Evolutionary conservation across 2,113 vertebrate species (phyloP), one percentile per base, ranked within the genome.

Genomic region (Trinectes maculatus): DNA sequence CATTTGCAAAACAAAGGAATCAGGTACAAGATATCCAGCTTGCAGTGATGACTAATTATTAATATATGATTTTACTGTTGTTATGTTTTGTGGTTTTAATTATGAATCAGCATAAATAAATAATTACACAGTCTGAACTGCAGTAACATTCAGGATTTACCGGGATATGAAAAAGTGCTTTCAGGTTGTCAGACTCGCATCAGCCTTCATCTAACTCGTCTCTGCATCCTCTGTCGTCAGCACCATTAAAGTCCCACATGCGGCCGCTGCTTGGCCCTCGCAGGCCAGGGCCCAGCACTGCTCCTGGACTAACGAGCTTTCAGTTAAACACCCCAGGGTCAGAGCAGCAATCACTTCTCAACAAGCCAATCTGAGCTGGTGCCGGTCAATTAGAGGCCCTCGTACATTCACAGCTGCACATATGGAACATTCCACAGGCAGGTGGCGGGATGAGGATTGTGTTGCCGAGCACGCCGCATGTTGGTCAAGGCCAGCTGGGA

Each of bases 341-440:
- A 54, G 46, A 26, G 29, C 33, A 39, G 55, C 52, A 76, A 58
- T 72, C 80, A 78, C 78, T 26, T 80, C 83, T 46, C 71, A 74
- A 55, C 72, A 61, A 77, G 75, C 69, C 70, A 69, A 73, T 39
- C 65, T 77, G 72, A 69, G 74, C 71, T 37, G 39, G 54, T 51
- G 44, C 18, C 1, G 29, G 36, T 22, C 67, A 82, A 87, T 89
- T 89, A 86, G 53, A 55, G 46, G 43, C 36, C 40, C 43, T 60
- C 69, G 1, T 63, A 63, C 77, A 72, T 44, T n/a, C 74, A 71
- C 84, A 84, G 85, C 85, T 84, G 83, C 81, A 71, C 74, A 65
- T 42, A 59, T 57, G 57, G 65, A 66, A 66, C 79, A 76, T 86
- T 85, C 85, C 80, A 34, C 37, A 46, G 64, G 74, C 86, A 86